These are phyloP conservation scores for Apotomis capreana DNA, from an alignment of 2,888 invertebrate genomes.

Conservation along the genomic window DNA sequence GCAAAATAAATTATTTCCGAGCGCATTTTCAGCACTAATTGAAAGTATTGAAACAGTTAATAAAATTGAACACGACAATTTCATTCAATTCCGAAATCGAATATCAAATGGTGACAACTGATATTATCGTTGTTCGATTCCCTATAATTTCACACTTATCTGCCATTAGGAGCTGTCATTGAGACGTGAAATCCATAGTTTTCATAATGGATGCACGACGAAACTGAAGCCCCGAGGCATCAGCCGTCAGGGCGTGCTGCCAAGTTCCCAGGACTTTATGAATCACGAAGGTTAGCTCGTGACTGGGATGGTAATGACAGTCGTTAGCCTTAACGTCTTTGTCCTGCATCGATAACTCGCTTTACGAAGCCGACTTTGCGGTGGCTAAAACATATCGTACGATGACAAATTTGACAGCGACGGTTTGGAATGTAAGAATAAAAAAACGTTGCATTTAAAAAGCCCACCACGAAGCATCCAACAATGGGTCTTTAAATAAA, in stretches of 20 bases:
- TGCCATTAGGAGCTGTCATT: constrained; percentile 38
- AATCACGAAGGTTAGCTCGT: constrained; percentile 56
- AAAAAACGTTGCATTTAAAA: constrained; percentile 45
- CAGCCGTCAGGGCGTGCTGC: constrained; percentile 45
- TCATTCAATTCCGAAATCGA: constrained; percentile 26
- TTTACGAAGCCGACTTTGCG: constrained; percentile 47
- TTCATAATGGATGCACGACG: constrained; percentile 34
- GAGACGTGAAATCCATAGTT: constrained; percentile 28
- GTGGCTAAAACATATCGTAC: constrained; percentile 1
- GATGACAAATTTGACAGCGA: constrained; percentile 16
- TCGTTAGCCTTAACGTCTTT: constrained; percentile 53
- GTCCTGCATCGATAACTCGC: constrained; percentile 47
- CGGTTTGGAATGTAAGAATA: constrained; percentile 14
- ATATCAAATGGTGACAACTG: constrained; percentile 13
- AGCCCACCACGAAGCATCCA: constrained; percentile 46
- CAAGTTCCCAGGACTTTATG: constrained; percentile 53
- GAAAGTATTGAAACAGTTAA: background rate
- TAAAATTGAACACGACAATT: background rate
- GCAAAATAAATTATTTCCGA: constrained; percentile 12
- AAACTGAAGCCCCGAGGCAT: constrained; percentile 44
- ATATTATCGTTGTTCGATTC: constrained; percentile 16
- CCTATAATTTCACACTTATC: constrained; percentile 35
- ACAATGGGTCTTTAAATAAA: constrained; percentile 54
- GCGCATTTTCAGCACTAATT: constrained; percentile 24
- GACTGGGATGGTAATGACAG: constrained; percentile 57